These are phyloP conservation scores for Cervus canadensis DNA, from an alignment of 2,113 vertebrate species.

Conservation along the genomic window DNA sequence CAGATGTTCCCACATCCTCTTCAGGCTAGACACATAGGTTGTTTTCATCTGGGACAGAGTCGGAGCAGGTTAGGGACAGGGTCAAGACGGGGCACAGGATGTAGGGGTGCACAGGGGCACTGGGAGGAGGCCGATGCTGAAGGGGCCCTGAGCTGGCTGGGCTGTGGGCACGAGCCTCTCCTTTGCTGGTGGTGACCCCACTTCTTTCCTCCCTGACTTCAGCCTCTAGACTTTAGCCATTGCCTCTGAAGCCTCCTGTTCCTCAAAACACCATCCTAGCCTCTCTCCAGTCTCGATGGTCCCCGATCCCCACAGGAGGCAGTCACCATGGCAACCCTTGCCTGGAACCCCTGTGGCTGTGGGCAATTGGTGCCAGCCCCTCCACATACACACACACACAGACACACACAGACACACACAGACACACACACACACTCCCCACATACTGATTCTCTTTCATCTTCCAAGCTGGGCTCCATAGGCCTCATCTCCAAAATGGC, in stretches of 20 bases:
- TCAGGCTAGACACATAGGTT: fast-evolving
- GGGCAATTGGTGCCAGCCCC: neutral
- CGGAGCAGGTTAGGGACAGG: neutral
- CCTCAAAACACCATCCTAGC: neutral
- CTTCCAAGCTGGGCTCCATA: neutral
- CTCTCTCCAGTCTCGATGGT: neutral
- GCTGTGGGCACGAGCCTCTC: fast-evolving
- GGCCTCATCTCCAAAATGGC: neutral
- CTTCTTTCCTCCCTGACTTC: neutral
- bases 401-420: neutral
- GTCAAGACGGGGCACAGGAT: fast-evolving
- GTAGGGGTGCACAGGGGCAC: fast-evolving
- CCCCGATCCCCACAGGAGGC: neutral
- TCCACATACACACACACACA: too few species aligned
- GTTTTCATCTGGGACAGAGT: neutral
- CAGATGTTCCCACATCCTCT: fast-evolving
- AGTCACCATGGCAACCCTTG: neutral
- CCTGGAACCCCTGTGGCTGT: neutral
- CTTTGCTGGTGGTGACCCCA: too few species aligned
- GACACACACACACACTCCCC: neutral
- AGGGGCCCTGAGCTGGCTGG: neutral
- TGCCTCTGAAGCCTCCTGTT: neutral
- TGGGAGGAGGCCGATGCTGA: too few species aligned
- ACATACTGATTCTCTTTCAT: neutral
- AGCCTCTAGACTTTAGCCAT: neutral